phyloP scores from a whole-genome alignment of 2,888 invertebrate species.

The Leptinotarsa rubiginosa region DNA sequence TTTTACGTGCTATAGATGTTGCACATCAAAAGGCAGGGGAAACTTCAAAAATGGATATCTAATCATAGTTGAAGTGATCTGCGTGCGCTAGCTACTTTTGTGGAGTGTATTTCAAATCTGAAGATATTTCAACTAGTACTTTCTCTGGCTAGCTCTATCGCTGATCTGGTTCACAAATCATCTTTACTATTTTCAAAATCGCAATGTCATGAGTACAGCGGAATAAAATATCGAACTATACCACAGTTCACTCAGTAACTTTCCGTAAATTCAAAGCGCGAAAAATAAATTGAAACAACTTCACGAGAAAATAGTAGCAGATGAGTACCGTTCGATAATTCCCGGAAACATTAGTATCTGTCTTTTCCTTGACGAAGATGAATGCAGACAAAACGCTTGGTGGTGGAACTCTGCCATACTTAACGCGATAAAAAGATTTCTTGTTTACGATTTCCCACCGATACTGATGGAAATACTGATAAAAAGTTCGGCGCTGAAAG shows the following conservation, averaged over 20 bases:
- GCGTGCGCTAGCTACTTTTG: too few relatives aligned
- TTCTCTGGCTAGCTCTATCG: too few relatives aligned
- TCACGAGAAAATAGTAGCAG: not conserved
- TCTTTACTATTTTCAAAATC: not conserved
- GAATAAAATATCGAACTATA: too few relatives aligned
- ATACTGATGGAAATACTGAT: slow-evolving; percentile 20
- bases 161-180: too few relatives aligned
- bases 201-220: not conserved
- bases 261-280: not conserved
- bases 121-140: too few relatives aligned
- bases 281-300: not conserved
- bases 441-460: slow-evolving; percentile 49
- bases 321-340: slow-evolving; percentile 41
- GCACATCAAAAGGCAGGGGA: too few relatives aligned
- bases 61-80: too few relatives aligned
- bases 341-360: slow-evolving; percentile 39
- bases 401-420: slow-evolving; percentile 49
- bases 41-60: too few relatives aligned
- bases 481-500: slow-evolving; percentile 17
- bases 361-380: slow-evolving; percentile 51
- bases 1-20: too few relatives aligned
- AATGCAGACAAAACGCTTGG: slow-evolving; percentile 49
- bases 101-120: too few relatives aligned
- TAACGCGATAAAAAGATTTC: slow-evolving; percentile 44
- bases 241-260: not conserved